A percentile compares a stretch with the other conserved stretches of the same genome.
Conservation (phyloP, 2,888 invertebrate genomes). For the Achlya flavicornis region DNA sequence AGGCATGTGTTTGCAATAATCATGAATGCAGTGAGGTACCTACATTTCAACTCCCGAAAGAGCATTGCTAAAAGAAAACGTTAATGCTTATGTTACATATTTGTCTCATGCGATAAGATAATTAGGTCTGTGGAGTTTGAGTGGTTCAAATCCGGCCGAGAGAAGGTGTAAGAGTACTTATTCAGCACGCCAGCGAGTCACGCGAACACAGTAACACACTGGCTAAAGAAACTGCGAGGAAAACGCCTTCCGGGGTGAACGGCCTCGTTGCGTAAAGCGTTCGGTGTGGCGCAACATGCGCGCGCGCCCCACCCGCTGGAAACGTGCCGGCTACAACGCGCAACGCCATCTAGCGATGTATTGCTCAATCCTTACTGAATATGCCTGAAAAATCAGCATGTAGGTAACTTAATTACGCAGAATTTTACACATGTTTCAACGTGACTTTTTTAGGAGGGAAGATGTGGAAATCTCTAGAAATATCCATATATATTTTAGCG, state of each 20-base stretch:
- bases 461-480: neutral
- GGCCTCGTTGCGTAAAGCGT: slow-evolving; percentile 81
- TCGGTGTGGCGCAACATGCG: slow-evolving; percentile 69
- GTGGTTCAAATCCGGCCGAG: slow-evolving; percentile 56
- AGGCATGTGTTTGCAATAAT: slow-evolving; percentile 1
- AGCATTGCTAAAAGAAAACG: slow-evolving; percentile 36
- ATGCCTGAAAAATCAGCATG: slow-evolving; percentile 19
- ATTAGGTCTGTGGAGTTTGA: slow-evolving; percentile 61
- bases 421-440: neutral
- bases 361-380: slow-evolving; percentile 30
- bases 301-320: slow-evolving; percentile 49
- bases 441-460: neutral
- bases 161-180: slow-evolving; percentile 59
- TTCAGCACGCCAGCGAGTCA: slow-evolving; percentile 73
- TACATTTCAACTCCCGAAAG: slow-evolving; percentile 12
- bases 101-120: slow-evolving; percentile 60
- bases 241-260: slow-evolving; percentile 83
- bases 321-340: slow-evolving; percentile 39
- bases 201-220: slow-evolving; percentile 80
- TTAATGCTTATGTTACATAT: slow-evolving; percentile 48
- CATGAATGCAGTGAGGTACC: neutral
- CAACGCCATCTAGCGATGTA: slow-evolving; percentile 58
- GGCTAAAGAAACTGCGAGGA: slow-evolving; percentile 79
- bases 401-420: neutral
- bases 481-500: neutral